These are phyloP conservation scores for Platygyra sinensis DNA, from an alignment of 64 coral and sea anemone species.

Conservation along the genomic window DNA sequence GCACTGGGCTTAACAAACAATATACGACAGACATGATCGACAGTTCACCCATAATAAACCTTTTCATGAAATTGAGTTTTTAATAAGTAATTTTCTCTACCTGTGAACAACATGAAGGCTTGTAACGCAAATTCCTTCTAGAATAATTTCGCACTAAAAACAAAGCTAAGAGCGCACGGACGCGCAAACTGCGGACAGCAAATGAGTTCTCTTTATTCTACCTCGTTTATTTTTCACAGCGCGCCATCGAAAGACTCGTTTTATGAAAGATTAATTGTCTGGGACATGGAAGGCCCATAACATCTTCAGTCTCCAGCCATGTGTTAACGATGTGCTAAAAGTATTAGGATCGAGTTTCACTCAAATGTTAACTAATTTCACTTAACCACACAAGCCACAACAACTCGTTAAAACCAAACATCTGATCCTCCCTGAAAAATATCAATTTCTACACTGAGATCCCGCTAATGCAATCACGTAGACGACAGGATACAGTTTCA, in stretches of 20 bases:
- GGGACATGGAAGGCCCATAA: not conserved
- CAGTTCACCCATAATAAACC: constrained; percentile 22
- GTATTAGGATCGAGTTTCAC: constrained; percentile 18
- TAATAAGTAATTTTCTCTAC: constrained; percentile 44
- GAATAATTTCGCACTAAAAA: not conserved
- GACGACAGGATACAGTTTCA: not conserved
- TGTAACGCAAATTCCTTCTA: not conserved
- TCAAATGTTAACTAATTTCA: constrained; percentile 41
- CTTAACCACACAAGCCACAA: constrained; percentile 30
- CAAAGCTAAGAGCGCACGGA: not conserved
- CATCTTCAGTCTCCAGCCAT: not conserved
- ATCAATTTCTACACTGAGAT: constrained; percentile 14
- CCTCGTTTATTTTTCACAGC: not conserved
- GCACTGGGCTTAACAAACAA: constrained; percentile 30
- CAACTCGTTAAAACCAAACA: constrained; percentile 16
- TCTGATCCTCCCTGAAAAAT: constrained; percentile 28
- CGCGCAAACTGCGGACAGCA: not conserved
- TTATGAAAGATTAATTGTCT: constrained; percentile 49
- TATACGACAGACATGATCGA: not conserved
- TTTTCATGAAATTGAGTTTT: constrained; percentile 27
- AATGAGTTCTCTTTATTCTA: not conserved
- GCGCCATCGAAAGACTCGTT: constrained; percentile 7
- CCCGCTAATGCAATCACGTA: not conserved
- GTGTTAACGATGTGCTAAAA: constrained; percentile 39
- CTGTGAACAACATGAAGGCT: not conserved